These are phyloP conservation scores for Anolis sagrei DNA, from an alignment of 2,113 vertebrate genomes.

Conservation along the genomic window DNA sequence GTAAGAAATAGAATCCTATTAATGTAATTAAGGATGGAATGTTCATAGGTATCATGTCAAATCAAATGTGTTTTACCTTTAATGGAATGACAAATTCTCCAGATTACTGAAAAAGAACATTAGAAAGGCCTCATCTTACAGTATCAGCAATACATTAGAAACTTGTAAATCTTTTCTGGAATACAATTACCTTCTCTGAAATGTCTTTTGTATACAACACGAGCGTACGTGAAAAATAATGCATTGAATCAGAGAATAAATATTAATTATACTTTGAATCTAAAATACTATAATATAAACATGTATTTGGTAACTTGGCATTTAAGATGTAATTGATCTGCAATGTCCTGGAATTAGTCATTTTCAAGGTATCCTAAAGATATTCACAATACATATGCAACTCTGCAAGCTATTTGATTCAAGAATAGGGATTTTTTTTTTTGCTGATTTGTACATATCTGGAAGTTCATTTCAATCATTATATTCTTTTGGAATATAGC, in stretches of 20 bases:
- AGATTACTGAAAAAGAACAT: not conserved
- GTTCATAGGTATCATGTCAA: no score
- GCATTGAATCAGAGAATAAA: no score
- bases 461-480: not conserved
- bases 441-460: not conserved
- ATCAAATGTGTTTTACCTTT: no score
- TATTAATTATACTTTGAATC: no score
- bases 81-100: no score
- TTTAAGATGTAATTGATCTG: not conserved
- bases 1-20: conserved; percentile 62
- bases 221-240: not conserved
- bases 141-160: not conserved
- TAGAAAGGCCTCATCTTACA: not conserved
- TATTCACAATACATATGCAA: not conserved
- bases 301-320: no score
- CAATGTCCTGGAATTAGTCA: not conserved
- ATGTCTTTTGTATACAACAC: not conserved
- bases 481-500: not conserved
- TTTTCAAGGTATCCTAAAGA: not conserved
- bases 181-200: not conserved
- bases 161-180: not conserved
- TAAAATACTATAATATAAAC: no score
- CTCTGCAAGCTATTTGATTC: not conserved
- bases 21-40: no score
- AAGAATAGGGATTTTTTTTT: no score